Base-by-base conservation (phyloP, 2,113 vertebrate genomes). In the Ictalurus punctatus region DNA sequence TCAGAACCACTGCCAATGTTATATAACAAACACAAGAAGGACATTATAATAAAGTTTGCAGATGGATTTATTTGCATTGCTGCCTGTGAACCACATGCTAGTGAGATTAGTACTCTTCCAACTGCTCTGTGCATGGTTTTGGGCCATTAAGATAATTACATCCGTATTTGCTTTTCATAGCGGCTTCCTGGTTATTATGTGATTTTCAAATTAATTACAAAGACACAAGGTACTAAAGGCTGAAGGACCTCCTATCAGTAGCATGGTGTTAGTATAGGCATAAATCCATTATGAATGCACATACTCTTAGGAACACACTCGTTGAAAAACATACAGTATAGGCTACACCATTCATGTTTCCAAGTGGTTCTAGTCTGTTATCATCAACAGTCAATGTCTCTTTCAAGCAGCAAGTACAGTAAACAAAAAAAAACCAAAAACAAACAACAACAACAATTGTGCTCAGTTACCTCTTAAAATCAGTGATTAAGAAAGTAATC, bases 1-100 rank as follows among this genome's bases (percentile, higher is more conserved):
- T 93, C 95, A 95, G 93, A 91, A 90, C 89, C 81, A 90, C 91
- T 4, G 88, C 91, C 92, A 93, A 93, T 93, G 92, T 93, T 92
- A 84, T 91, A 92, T 90, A 67, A 69, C 79, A 93, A 90, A 92
- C 90, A 93, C 90, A 93, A 86, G 90, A 92, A 90, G 88, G 94
- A 95, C 94, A 93, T 85, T 84, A 82, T 21, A 69, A 40, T 59
- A 83, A 91, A 80, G 76, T 81, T 65, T 86, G 25, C 63, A 54
- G 37, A 52, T 5, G 67, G 34, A 67, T 78, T 84, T 87, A 34
- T 90, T 76, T 87, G 61, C 61, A 30, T n/a, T 23, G 74, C n/a
- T 88, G 87, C 81, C 83, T 85, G 83, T 74, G 56, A 85, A 83
- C 25, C 87, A 90, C 67, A 69, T 86, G 87, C 17, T 61, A 56